Percentiles rank a stretch among this genome's conserved stretches.
phyloP scores from a whole-genome alignment of 2,113 vertebrate species.

The Festucalex cinctus region DNA sequence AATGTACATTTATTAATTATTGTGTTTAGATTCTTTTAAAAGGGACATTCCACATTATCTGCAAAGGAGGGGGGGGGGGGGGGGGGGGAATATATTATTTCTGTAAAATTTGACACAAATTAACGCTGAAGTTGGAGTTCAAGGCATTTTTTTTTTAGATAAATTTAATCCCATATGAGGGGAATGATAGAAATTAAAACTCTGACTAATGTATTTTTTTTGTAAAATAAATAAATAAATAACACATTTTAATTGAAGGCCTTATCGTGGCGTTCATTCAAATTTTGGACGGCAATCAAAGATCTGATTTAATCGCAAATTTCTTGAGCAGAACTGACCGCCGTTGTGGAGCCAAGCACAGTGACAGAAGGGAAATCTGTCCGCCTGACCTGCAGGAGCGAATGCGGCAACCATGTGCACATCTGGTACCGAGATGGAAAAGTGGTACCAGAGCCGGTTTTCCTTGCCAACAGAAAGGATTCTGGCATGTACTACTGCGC shows the following conservation, averaged over 20 bases:
- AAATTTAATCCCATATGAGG: no score
- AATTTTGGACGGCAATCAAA: background rate
- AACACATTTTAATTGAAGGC: background rate
- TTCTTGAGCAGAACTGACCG: constrained; percentile 33
- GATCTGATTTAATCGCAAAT: background rate
- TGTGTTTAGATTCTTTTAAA: no score
- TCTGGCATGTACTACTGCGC: constrained; percentile 20
- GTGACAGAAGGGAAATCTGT: constrained; percentile 44
- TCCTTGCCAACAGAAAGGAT: constrained; percentile 12
- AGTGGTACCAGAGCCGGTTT: background rate
- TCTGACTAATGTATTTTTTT: background rate
- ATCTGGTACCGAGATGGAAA: constrained; percentile 41
- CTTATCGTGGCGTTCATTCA: background rate
- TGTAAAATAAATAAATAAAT: background rate
- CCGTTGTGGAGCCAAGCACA: constrained; percentile 17
- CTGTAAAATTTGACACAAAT: no score
- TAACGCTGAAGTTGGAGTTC: no score
- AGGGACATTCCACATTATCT: no score
- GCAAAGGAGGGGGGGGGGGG: no score
- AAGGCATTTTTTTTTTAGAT: no score
- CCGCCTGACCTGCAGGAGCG: constrained; percentile 26
- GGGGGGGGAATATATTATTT: no score
- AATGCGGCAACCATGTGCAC: background rate
- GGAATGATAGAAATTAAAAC: no score
- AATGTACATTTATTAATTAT: no score